Percentiles rank a stretch among this genome's conserved stretches.
phyloP scores from a whole-genome alignment of 2,113 vertebrate species.

The Tor tambroides region DNA sequence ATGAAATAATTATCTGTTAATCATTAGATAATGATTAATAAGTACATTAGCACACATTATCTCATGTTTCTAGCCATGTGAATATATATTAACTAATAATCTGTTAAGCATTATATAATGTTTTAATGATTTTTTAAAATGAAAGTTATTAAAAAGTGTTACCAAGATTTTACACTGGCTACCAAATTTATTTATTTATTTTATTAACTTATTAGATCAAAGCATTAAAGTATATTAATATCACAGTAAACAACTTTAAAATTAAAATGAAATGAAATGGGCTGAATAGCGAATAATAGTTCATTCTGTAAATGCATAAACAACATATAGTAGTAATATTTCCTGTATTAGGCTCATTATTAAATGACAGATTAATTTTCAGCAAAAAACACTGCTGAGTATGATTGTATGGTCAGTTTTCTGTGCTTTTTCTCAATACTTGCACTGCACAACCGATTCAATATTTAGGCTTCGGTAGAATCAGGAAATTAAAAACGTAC shows the following conservation, averaged over 20 bases:
- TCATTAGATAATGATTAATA: too few species aligned
- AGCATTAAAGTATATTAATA: not conserved
- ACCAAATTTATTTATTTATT: not conserved
- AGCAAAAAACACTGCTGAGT: not conserved
- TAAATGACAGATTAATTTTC: not conserved
- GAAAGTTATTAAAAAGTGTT: too few species aligned
- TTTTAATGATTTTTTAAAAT: too few species aligned
- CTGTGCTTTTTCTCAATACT: not conserved
- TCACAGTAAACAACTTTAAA: not conserved
- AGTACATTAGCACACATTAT: too few species aligned
- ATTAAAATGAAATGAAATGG: not conserved
- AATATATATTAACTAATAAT: too few species aligned
- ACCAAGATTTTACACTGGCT: not conserved
- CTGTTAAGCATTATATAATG: too few species aligned
- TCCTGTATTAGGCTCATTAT: not conserved
- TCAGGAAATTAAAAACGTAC: slow-evolving; percentile 38
- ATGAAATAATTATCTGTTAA: too few species aligned
- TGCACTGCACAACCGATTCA: not conserved
- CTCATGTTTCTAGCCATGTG: too few species aligned
- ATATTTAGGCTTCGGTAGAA: slow-evolving; percentile 1
- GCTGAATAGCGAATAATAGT: not conserved
- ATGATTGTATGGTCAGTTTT: not conserved
- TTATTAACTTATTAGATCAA: not conserved
- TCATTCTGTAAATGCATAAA: not conserved
- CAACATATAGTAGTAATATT: not conserved